Evolutionary conservation across 1,140 invertebrate species (phyloP).

Genomic region (Sesamia nonagrioides): DNA sequence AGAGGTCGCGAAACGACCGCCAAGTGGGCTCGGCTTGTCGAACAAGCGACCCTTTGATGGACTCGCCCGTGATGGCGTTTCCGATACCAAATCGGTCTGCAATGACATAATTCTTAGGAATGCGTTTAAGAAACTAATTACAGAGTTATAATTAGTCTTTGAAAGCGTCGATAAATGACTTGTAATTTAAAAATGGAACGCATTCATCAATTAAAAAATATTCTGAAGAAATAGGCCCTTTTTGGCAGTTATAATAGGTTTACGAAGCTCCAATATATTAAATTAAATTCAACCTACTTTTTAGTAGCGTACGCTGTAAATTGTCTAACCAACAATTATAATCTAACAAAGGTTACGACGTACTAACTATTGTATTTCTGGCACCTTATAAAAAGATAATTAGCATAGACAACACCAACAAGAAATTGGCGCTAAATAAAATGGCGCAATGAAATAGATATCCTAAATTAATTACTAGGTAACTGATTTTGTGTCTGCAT

Average conservation of each 20-base stretch:
- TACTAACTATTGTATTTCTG: too few relatives aligned
- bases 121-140: background rate
- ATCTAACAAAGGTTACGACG: too few relatives aligned
- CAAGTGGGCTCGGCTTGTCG: slow-evolving; percentile 48
- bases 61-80: slow-evolving; percentile 42
- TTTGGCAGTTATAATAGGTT: background rate
- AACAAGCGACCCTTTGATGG: slow-evolving; percentile 53
- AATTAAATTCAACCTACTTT: too few relatives aligned
- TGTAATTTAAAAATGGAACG: background rate
- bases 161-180: background rate
- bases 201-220: background rate
- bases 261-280: too few relatives aligned
- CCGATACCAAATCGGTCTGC: slow-evolving; percentile 46
- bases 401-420: too few relatives aligned
- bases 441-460: background rate
- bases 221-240: background rate
- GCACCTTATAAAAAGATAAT: too few relatives aligned
- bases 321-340: too few relatives aligned
- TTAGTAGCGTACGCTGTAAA: too few relatives aligned
- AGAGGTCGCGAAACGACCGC: slow-evolving; percentile 45
- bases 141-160: background rate
- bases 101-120: slow-evolving; percentile 40
- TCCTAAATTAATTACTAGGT: background rate
- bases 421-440: too few relatives aligned
- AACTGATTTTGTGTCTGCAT: background rate